Evolutionary conservation across 2,797 vertebrate species (phyloP).

Genomic region (Somateria mollissima): DNA sequence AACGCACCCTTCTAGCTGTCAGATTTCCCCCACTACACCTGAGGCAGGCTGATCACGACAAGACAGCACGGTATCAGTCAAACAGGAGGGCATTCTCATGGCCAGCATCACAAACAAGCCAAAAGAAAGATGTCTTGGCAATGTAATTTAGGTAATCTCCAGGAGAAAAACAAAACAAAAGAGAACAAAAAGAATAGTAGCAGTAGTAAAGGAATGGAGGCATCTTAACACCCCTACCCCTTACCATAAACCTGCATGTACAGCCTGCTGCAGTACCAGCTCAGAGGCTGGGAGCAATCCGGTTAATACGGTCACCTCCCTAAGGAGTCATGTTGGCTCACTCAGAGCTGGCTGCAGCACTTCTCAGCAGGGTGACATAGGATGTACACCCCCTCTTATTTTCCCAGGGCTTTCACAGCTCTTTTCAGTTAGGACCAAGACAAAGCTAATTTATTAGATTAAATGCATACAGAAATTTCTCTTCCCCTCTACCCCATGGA

Average conservation of each 20-base stretch:
- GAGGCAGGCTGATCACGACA: not conserved
- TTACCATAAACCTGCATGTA: not conserved
- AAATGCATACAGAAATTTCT: not conserved
- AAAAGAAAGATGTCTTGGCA: not conserved
- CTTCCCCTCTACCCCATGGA: fast-evolving
- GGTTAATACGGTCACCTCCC: not conserved
- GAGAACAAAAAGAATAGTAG: not conserved
- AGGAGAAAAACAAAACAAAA: not conserved
- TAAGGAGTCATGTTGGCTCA: not conserved
- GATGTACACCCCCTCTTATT: not conserved
- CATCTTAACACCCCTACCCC: not conserved
- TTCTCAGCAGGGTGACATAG: not conserved
- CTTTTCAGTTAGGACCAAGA: not conserved
- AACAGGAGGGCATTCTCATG: not conserved
- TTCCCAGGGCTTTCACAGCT: not conserved
- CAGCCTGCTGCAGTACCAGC: not conserved
- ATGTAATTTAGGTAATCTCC: not conserved
- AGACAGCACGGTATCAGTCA: not conserved
- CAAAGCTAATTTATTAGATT: not conserved
- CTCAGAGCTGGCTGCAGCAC: not conserved
- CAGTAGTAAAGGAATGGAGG: not conserved
- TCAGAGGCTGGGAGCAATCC: not conserved
- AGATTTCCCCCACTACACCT: not conserved
- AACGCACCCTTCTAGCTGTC: not conserved
- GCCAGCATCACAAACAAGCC: not conserved